Conservation (phyloP, 1,140 invertebrate genomes). For the Cherax destructor region DNA sequence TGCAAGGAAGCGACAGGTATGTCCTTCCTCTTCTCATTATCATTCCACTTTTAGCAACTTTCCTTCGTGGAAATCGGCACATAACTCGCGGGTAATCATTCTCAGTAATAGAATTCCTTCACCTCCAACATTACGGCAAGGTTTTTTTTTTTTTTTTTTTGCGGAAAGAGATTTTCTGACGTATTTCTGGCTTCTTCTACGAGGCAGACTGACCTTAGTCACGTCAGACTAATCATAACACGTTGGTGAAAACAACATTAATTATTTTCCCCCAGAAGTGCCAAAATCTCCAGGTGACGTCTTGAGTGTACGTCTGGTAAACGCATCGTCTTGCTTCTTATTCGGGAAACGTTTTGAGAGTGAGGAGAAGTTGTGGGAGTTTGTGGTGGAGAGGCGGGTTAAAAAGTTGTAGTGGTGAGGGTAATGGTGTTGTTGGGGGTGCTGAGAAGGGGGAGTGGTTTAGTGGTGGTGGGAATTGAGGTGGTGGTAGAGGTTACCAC, state of each 20-base stretch:
- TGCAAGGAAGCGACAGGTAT: no score
- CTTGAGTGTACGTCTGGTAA: slow-evolving; percentile 14
- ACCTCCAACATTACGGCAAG: neutral
- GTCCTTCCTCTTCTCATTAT: neutral
- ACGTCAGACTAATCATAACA: neutral
- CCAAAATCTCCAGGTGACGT: neutral
- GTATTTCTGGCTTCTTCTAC: neutral
- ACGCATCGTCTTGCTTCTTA: slow-evolving; percentile 1
- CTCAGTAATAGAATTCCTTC: neutral
- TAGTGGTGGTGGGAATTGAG: neutral
- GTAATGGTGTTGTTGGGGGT: no score
- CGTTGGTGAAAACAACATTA: neutral
- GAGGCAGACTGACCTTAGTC: neutral
- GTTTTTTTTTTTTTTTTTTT: no score
- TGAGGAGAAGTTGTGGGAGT: slow-evolving; percentile 26
- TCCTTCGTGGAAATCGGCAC: neutral
- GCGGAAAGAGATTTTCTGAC: neutral
- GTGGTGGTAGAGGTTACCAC: neutral
- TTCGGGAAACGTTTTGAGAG: neutral
- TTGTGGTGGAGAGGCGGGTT: neutral
- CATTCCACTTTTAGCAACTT: neutral
- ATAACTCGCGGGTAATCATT: neutral
- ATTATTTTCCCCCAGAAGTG: slow-evolving; percentile 9
- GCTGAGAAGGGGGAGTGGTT: neutral
- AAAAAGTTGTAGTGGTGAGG: neutral